Percentiles rank a stretch among this genome's conserved stretches.
Evolutionary conservation across 2,113 vertebrate genomes (phyloP).

Genomic region (Gulo gulo): DNA sequence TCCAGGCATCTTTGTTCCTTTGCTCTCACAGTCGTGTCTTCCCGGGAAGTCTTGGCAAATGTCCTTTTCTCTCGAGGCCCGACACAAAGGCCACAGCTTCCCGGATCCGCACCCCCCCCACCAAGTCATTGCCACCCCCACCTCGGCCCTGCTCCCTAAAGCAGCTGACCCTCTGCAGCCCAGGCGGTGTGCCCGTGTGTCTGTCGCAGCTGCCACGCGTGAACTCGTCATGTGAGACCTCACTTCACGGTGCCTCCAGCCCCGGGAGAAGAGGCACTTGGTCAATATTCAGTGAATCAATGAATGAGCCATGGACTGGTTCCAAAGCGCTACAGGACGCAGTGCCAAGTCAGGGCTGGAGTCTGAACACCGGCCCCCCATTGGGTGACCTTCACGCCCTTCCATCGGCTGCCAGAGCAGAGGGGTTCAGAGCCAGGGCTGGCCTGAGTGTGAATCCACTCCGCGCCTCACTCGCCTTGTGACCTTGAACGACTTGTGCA

Average conservation of each 20-base stretch:
- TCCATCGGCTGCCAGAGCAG: not conserved
- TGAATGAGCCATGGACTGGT: not conserved
- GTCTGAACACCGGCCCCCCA: not conserved
- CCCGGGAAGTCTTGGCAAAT: not conserved
- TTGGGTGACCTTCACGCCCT: fast-evolving
- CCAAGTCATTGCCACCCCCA: not conserved
- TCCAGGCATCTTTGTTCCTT: fast-evolving
- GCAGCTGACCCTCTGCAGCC: not conserved
- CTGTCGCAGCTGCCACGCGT: not conserved
- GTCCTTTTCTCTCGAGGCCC: not conserved
- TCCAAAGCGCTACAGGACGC: not conserved
- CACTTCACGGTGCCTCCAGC: not conserved
- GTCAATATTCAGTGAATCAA: not conserved
- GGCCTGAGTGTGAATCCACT: constrained; percentile 20
- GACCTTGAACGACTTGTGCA: constrained; percentile 38
- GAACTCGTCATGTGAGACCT: not conserved
- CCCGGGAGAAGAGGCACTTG: not conserved
- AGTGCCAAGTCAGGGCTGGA: not conserved
- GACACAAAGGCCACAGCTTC: not conserved
- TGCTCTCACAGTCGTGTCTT: not conserved
- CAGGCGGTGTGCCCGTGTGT: not conserved
- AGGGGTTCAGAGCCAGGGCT: not conserved
- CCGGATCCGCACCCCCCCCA: not conserved
- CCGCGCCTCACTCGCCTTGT: not conserved
- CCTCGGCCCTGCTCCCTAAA: not conserved